Evolutionary conservation across 2,888 invertebrate species (phyloP).

Genomic region (Drosophila borborema): DNA sequence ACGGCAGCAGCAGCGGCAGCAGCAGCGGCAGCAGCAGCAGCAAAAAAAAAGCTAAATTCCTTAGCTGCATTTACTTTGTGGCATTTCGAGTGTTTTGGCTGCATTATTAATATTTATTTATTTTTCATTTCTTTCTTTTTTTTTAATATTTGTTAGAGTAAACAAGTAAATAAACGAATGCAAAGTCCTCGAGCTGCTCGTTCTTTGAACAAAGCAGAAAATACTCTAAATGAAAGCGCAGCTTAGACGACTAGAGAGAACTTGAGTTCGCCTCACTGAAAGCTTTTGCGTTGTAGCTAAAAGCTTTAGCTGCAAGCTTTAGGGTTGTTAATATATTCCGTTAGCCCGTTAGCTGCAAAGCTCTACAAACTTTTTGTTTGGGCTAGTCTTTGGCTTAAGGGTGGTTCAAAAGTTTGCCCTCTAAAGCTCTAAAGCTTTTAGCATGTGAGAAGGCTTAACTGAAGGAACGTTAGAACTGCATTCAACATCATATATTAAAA

Average conservation of each 20-base stretch:
- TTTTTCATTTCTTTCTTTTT: not conserved
- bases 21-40: not conserved
- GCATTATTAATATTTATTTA: not conserved
- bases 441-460: too few relatives aligned
- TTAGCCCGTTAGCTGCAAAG: not conserved
- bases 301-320: not conserved
- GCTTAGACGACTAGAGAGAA: not conserved
- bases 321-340: not conserved
- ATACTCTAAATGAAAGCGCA: conserved; percentile 13
- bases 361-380: not conserved
- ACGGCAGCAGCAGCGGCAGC: not conserved
- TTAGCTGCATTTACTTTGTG: not conserved
- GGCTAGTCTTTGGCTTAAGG: not conserved
- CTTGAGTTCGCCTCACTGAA: too few relatives aligned
- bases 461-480: not conserved
- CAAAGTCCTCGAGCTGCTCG: conserved; percentile 38
- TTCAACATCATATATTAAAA: not conserved
- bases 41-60: conserved; percentile 3
- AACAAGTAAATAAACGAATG: conserved; percentile 17
- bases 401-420: not conserved
- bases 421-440: not conserved
- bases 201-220: conserved; percentile 26
- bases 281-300: not conserved
- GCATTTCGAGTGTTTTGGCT: not conserved
- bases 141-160: not conserved